A percentile compares a stretch with the other conserved stretches of the same genome.
Conservation (phyloP, 2,888 invertebrate genomes). For the Gerris lacustris region DNA sequence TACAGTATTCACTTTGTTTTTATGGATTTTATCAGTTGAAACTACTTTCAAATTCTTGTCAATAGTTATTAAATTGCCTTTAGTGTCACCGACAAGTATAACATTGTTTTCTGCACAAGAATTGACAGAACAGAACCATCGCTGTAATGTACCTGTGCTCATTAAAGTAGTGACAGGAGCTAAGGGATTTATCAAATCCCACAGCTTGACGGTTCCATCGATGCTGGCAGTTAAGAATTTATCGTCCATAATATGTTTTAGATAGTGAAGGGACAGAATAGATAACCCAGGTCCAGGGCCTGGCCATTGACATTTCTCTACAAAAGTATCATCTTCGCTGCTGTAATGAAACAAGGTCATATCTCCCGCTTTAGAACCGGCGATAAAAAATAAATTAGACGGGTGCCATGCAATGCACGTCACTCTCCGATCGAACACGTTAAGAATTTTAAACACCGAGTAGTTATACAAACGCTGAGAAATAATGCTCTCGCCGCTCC, state of each 20-base stretch:
- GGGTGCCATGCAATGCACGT: constrained; percentile 28
- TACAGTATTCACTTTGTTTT: constrained; percentile 27
- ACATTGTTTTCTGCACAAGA: constrained; percentile 24
- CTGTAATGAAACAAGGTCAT: constrained; percentile 20
- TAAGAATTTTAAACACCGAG: constrained; percentile 13
- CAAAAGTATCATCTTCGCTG: background rate
- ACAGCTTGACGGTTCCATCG: constrained; percentile 25
- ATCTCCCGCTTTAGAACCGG: constrained; percentile 28
- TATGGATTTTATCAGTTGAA: constrained; percentile 27
- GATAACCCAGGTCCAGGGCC: constrained; percentile 21
- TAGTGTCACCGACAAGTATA: constrained; percentile 30
- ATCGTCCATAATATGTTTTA: constrained; percentile 22
- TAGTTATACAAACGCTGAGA: constrained; percentile 19
- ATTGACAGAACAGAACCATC: constrained; percentile 31
- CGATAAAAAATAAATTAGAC: constrained; percentile 19
- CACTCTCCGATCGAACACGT: constrained; percentile 21
- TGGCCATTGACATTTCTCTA: constrained; percentile 8
- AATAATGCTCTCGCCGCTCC: constrained; percentile 20
- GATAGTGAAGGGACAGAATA: constrained; percentile 23
- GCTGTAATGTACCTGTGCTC: constrained; percentile 18
- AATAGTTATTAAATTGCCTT: constrained; percentile 27
- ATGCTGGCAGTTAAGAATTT: constrained; percentile 25
- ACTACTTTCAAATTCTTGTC: constrained; percentile 25
- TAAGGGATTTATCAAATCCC: constrained; percentile 17
- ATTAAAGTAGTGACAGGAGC: constrained; percentile 14